These are phyloP conservation scores for Eurois occulta DNA, from an alignment of 2,888 invertebrate species.

Conservation along the genomic window DNA sequence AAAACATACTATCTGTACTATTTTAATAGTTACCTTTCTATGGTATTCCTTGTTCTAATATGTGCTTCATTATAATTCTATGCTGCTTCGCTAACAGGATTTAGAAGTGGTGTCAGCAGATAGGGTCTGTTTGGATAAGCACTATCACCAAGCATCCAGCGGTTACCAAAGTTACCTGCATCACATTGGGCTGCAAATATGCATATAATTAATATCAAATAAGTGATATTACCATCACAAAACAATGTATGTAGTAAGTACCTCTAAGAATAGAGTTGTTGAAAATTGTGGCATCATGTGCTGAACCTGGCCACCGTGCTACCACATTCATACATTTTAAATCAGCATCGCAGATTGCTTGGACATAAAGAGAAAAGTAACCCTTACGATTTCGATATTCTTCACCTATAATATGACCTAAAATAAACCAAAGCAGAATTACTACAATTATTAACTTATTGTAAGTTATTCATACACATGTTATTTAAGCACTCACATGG, in stretches of 20 bases:
- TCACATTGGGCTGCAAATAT: constrained; percentile 4
- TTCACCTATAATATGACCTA: background rate
- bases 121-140: constrained; percentile 24
- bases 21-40: background rate
- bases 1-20: background rate
- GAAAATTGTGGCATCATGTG: background rate
- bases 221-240: background rate
- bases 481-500: background rate
- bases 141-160: constrained; percentile 7
- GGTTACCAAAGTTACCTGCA: constrained; percentile 12
- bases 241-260: background rate
- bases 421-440: background rate
- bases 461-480: background rate
- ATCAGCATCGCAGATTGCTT: constrained; percentile 8
- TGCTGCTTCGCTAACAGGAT: background rate
- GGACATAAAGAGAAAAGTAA: constrained; percentile 3
- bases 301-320: background rate
- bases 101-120: constrained; percentile 8
- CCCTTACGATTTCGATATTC: constrained; percentile 3
- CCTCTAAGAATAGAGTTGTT: no score
- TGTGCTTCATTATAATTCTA: background rate
- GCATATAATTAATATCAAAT: background rate
- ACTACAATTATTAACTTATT: no score
- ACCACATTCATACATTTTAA: constrained; percentile 6
- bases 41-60: constrained; percentile 3